Evolutionary conservation across 92 coral and sea anemone species (phyloP), one percentile per base, ranked within the genome.

Genomic region (Phenganax marumi): DNA sequence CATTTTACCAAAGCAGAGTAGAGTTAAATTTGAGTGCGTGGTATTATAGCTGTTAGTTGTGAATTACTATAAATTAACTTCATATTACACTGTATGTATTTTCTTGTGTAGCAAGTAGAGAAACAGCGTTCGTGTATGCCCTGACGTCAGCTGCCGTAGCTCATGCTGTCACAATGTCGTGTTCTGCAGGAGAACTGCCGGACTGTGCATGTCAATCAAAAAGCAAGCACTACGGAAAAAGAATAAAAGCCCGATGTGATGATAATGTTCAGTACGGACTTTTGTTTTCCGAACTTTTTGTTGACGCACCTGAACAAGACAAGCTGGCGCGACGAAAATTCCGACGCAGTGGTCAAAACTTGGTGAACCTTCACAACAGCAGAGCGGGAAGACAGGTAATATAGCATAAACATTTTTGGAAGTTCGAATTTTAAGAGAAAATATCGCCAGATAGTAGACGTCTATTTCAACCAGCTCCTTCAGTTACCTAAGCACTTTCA

Each of bases 91-190:
- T 52, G 61, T 18, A 54, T 33, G 47, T 22, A 50, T 81, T 71
- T 61, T 73, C 66, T 65, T 63, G 68, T 54, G 74, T 93, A 96
- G 99, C 96, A 76, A 90, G 97, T 88, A 91, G 86, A 33, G 99
- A 96, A 87, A 81, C 99, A 3, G 99, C 97, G n/a, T 96, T 91
- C 68, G 89, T 96, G 26, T 91, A 96, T 86, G 99, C 99, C 23
- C 85, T 96, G 49, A 92, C 97, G 3, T 90, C 98, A n/a, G 98
- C 98, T 26, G 98, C 97, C 26, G 93, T 94, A 43, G 98, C 90
- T 21, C 97, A 94, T 80, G 97, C 98, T 18, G 98, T 91, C 58
- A 92, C 94, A 82, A 89, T 82, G 83, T 90, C 98, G 0, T 94
- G 98, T 83, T 87, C 94, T 49, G 84, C 80, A 23, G 98, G 98